A percentile compares a stretch with the other conserved stretches of the same genome.
Conservation (phyloP, 1,140 invertebrate genomes). For the Sycophaga agraensis region DNA sequence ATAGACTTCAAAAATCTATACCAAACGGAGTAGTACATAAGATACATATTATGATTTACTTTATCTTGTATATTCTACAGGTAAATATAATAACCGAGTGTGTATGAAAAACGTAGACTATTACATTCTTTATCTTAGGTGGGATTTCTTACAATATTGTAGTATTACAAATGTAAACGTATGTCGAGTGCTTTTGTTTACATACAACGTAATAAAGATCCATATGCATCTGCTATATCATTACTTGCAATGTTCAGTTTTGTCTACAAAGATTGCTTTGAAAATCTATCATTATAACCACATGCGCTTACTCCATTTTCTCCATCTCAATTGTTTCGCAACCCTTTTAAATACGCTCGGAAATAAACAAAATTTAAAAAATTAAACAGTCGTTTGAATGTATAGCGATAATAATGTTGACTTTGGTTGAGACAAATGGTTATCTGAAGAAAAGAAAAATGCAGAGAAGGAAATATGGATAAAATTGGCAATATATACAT, state of each 20-base stretch:
- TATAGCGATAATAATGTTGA: slow-evolving; percentile 22
- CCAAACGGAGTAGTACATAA: slow-evolving; percentile 44
- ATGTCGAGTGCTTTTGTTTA: slow-evolving; percentile 30
- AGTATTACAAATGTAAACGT: slow-evolving; percentile 41
- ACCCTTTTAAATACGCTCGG: background rate
- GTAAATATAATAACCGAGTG: slow-evolving; percentile 52
- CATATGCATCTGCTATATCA: slow-evolving; percentile 40
- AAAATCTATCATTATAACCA: slow-evolving; percentile 39
- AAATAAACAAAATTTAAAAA: background rate
- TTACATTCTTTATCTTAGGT: slow-evolving; percentile 53
- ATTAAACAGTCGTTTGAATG: too few relatives aligned
- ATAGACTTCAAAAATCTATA: slow-evolving; percentile 38
- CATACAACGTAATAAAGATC: slow-evolving; percentile 44
- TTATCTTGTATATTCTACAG: slow-evolving; percentile 40
- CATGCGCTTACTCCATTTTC: background rate
- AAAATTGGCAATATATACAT: slow-evolving; percentile 2
- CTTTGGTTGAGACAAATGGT: slow-evolving; percentile 28
- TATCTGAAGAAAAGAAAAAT: slow-evolving; percentile 32
- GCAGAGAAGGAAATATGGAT: slow-evolving; percentile 9
- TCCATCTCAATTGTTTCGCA: slow-evolving; percentile 1
- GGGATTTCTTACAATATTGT: slow-evolving; percentile 51
- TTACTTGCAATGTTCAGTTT: slow-evolving; percentile 42
- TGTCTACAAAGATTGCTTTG: slow-evolving; percentile 45
- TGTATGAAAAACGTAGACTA: slow-evolving; percentile 55
- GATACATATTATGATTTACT: slow-evolving; percentile 40